Evolutionary conservation across 2,888 invertebrate species (phyloP).

Genomic region (Troilus luridus): DNA sequence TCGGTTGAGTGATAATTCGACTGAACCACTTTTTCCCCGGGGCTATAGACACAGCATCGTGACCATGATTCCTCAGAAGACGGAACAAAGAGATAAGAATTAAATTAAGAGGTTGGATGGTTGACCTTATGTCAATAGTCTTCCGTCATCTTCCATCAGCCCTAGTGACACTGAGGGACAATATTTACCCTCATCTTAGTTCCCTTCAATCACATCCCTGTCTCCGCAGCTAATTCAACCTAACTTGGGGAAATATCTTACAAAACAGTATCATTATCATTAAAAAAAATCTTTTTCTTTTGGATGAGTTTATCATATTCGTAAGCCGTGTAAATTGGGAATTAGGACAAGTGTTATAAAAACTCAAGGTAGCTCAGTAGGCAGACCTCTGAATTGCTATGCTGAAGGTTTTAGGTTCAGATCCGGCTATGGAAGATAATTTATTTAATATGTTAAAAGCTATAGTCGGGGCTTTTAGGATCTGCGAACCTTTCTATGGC

Average conservation of each 20-base stretch:
- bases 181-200: constrained; percentile 42
- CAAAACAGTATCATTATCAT: not conserved
- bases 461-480: too few relatives aligned
- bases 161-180: not conserved
- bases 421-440: too few relatives aligned
- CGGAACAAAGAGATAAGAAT: not conserved
- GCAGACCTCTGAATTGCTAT: too few relatives aligned
- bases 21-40: too few relatives aligned
- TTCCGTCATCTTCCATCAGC: constrained; percentile 51
- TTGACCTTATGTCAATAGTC: constrained; percentile 39
- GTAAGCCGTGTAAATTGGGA: too few relatives aligned
- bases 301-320: too few relatives aligned
- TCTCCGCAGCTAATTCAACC: not conserved
- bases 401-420: too few relatives aligned
- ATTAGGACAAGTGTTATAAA: too few relatives aligned
- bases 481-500: too few relatives aligned
- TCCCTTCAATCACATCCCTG: constrained; percentile 24
- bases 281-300: not conserved
- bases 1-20: too few relatives aligned
- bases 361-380: too few relatives aligned
- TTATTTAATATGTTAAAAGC: too few relatives aligned
- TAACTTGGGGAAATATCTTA: not conserved
- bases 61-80: not conserved
- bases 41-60: not conserved
- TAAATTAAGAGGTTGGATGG: not conserved